Percentiles rank a stretch among this genome's conserved stretches.
These are phyloP conservation scores for Glyphotaelius pellucidus DNA, from an alignment of 2,888 invertebrate species.

Conservation along the genomic window DNA sequence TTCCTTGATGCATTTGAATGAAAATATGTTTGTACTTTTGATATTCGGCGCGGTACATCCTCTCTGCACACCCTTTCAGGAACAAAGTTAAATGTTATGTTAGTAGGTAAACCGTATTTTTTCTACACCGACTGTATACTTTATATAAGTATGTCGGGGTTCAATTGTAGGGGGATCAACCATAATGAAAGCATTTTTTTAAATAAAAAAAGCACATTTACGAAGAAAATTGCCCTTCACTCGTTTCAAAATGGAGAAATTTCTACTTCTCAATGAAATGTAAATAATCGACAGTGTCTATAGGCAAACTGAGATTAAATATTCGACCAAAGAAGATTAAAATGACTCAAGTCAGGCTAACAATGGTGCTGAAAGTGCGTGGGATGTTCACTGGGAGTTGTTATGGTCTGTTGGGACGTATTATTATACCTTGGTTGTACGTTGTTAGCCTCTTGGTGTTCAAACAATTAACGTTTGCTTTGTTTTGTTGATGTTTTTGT, in stretches of 20 bases:
- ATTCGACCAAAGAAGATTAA: constrained; percentile 55
- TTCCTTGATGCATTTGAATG: too few relatives aligned
- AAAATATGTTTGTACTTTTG: too few relatives aligned
- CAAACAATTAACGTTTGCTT: not conserved
- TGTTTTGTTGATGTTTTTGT: not conserved
- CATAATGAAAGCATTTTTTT: too few relatives aligned
- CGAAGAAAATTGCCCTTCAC: too few relatives aligned
- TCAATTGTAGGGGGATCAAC: too few relatives aligned
- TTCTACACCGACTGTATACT: too few relatives aligned
- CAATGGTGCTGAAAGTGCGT: constrained; percentile 21
- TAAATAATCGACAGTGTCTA: constrained; percentile 46
- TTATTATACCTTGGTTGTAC: not conserved
- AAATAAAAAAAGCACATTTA: too few relatives aligned
- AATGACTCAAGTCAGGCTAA: constrained; percentile 49
- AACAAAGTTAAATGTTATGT: too few relatives aligned
- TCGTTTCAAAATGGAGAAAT: not conserved
- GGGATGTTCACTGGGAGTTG: not conserved
- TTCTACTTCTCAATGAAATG: constrained; percentile 6
- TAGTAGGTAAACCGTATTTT: too few relatives aligned
- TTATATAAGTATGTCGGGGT: too few relatives aligned
- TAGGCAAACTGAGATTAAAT: constrained; percentile 53
- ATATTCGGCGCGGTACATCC: too few relatives aligned
- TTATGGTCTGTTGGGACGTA: not conserved
- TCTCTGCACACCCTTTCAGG: too few relatives aligned
- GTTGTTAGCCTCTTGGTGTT: not conserved